These are phyloP conservation scores for Melanotaenia nigrans DNA, from an alignment of 2,797 vertebrate genomes.

Conservation along the genomic window DNA sequence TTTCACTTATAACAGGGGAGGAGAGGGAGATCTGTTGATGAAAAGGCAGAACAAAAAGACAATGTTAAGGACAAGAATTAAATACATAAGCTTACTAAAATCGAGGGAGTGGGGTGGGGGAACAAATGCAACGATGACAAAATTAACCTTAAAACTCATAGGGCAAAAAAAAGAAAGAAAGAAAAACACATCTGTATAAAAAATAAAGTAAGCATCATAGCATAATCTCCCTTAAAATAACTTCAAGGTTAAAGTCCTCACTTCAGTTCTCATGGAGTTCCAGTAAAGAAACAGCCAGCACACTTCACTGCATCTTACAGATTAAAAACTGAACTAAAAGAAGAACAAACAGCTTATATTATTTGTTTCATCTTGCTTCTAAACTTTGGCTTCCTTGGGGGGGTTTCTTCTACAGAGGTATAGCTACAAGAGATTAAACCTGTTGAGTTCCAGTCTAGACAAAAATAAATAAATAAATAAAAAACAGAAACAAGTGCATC, in stretches of 20 bases:
- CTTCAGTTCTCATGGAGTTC: slow-evolving; percentile 23
- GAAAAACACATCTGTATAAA: not conserved
- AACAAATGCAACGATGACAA: not conserved
- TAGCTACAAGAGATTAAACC: slow-evolving; percentile 51
- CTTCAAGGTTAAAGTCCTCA: slow-evolving; percentile 52
- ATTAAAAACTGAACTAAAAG: slow-evolving; percentile 3
- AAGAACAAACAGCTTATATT: not conserved
- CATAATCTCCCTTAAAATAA: slow-evolving; percentile 47
- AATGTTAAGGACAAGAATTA: slow-evolving; percentile 1
- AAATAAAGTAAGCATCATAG: slow-evolving; percentile 25
- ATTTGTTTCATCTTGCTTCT: not conserved
- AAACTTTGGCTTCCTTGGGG: not conserved
- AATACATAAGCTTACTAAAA: not conserved
- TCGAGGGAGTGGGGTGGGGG: not conserved
- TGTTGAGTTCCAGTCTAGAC: slow-evolving; percentile 70
- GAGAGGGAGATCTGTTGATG: slow-evolving; percentile 15
- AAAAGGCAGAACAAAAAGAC: not conserved
- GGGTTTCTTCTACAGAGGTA: not conserved
- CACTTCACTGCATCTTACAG: slow-evolving; percentile 21
- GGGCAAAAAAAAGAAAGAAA: too few species aligned
- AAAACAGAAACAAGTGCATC: not conserved
- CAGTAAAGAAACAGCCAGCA: slow-evolving; percentile 18
- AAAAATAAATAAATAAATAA: not conserved
- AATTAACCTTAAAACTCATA: slow-evolving; percentile 8
- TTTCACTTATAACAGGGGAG: slow-evolving; percentile 4